These are phyloP conservation scores for Gnathonemus echidnorhynchus DNA, from an alignment of 2,113 vertebrate species.

Conservation along the genomic window DNA sequence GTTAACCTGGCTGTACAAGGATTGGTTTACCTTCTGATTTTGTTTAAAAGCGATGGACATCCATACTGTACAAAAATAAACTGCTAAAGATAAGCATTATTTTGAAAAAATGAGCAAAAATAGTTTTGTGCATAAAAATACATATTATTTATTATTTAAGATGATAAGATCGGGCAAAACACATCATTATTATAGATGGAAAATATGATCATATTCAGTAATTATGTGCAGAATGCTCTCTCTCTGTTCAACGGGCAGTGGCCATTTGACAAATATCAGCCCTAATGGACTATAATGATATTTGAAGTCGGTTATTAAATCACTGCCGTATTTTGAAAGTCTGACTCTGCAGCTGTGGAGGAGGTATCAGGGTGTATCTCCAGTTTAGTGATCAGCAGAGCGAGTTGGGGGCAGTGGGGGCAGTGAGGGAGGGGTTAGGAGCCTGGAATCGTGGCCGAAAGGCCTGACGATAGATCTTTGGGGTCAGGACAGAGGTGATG, in stretches of 20 bases:
- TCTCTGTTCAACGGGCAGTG: background rate
- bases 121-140: background rate
- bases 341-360: background rate
- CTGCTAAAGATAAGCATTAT: background rate
- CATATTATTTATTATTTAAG: background rate
- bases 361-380: background rate
- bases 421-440: background rate
- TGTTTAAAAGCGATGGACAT: background rate
- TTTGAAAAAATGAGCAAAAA: background rate
- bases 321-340: background rate
- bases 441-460: background rate
- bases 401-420: background rate
- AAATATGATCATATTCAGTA: background rate
- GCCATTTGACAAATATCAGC: background rate
- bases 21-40: background rate
- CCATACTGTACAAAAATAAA: background rate
- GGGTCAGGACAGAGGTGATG: background rate
- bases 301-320: background rate
- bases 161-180: background rate
- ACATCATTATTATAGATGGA: background rate
- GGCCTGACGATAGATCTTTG: background rate
- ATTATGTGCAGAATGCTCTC: background rate
- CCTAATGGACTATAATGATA: background rate
- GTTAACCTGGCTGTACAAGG: background rate
- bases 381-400: background rate